Base-by-base conservation (phyloP, 2,797 vertebrate genomes). In the Amblyraja radiata region DNA sequence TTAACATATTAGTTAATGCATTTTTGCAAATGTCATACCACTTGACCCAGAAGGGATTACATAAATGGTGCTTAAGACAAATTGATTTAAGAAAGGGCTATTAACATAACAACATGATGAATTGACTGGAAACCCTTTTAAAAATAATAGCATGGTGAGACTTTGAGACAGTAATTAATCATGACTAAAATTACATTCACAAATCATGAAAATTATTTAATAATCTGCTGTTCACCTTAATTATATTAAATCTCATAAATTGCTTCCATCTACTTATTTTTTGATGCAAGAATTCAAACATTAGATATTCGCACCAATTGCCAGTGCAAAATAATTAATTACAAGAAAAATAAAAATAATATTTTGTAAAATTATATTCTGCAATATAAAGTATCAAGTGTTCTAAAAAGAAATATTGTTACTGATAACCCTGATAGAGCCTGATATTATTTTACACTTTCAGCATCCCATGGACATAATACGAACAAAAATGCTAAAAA, bases 11-110 rank as follows among this genome's bases (percentile, higher is more conserved):
- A 73, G 18, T 73, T 73, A 73, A 73, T 73, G 71, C 14, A 73
- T 73, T 86, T 23, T 63, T 86, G 11, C 28, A 25, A 81, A 54
- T 95, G 94, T 95, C 94, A 94, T 96, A 95, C 94, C 93, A 76
- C 80, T n/a, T 39, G 93, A 95, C 96, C 95, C 95, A 78, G 2
- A 94, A 94, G 71, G 96, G 94, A 65, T 32, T 65, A 32, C 1
- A 32, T 86, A 65, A 86, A 32, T n/a, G 10, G 28, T 86, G 32
- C 58, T n/a, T 16, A 65, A 86, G 28, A 65, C 63, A 6, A 86
- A 86, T n/a, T 61, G 81, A 86, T 54, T n/a, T 11, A 68, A 63
- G 63, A 90, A 90, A 16, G 5, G 5, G 16, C 13, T 80, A 80
- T 90, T 71, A 39, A 71, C 32, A 36, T 9, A 71, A 73, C 36